phyloP scores from a whole-genome alignment of 2,888 invertebrate genomes.

The Choristoneura rosaceana region DNA sequence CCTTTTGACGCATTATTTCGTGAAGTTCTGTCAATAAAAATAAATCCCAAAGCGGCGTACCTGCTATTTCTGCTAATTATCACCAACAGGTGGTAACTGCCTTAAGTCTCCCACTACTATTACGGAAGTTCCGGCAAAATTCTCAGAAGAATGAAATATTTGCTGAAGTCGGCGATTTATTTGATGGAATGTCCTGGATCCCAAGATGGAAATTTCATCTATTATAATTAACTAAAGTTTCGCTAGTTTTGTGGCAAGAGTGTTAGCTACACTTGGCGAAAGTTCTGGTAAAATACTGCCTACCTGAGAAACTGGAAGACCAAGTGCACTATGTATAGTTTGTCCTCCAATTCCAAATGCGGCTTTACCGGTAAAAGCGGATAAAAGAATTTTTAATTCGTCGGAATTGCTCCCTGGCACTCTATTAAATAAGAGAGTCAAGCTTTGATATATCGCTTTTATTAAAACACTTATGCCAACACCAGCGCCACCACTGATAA shows the following conservation, averaged over 20 bases:
- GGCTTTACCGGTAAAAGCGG: constrained; percentile 15
- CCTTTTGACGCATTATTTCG: too few species aligned
- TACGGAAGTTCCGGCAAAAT: constrained; percentile 3
- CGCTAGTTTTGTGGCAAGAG: constrained; percentile 11
- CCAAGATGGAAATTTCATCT: constrained; percentile 23
- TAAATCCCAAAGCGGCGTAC: too few species aligned
- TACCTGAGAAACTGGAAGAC: constrained; percentile 11
- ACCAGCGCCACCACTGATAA: constrained; percentile 12
- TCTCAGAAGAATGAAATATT: not conserved
- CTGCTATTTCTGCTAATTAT: not conserved
- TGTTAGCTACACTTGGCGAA: constrained; percentile 18
- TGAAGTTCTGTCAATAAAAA: too few species aligned
- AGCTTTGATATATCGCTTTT: not conserved
- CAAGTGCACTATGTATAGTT: constrained; percentile 17
- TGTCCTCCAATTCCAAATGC: constrained; percentile 23
- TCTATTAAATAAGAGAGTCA: not conserved
- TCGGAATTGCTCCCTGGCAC: constrained; percentile 1
- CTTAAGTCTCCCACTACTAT: not conserved
- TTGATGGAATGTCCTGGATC: constrained; percentile 16
- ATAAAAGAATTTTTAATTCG: not conserved
- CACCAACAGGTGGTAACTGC: not conserved
- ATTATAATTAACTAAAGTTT: constrained; percentile 11
- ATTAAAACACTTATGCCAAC: constrained; percentile 12
- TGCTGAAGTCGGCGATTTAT: constrained; percentile 16
- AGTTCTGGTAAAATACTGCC: constrained; percentile 20